A percentile compares a stretch with the other conserved stretches of the same genome.
phyloP scores from a whole-genome alignment of 2,113 vertebrate genomes.

The Bufo gargarizans region DNA sequence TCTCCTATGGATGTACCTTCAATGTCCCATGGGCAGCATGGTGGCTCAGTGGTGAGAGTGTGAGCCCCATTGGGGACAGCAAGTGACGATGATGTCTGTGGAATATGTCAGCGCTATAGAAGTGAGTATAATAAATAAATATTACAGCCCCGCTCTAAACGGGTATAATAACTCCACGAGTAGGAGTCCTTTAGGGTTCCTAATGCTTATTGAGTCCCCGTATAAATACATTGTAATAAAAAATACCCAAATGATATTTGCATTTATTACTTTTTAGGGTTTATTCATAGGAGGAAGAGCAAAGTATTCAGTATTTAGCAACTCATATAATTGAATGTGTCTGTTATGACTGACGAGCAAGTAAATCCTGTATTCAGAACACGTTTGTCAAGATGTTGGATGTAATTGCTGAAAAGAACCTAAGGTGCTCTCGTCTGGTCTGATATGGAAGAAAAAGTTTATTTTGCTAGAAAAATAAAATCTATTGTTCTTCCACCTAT shows the following conservation, averaged over 20 bases:
- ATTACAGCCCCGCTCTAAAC: background rate
- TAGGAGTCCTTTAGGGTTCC: background rate
- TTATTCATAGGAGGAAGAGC: background rate
- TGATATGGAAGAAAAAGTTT: background rate
- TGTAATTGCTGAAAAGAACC: slow-evolving; percentile 3
- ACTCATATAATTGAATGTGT: background rate
- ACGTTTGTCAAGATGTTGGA: slow-evolving; percentile 14
- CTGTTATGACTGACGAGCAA: slow-evolving; percentile 4
- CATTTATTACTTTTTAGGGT: background rate
- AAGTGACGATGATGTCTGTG: too few relatives aligned
- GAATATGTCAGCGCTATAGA: too few relatives aligned
- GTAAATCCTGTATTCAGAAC: slow-evolving; percentile 30
- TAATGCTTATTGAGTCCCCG: background rate
- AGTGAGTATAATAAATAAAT: too few relatives aligned
- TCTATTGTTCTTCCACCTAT: background rate
- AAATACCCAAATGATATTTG: background rate
- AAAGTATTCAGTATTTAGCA: background rate
- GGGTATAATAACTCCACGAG: background rate
- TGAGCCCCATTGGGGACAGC: too few relatives aligned
- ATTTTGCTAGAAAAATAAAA: background rate
- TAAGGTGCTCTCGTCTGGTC: background rate
- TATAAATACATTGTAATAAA: background rate
- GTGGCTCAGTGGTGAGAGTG: too few relatives aligned
- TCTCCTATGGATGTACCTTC: too few relatives aligned
- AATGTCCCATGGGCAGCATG: too few relatives aligned